phyloP scores from a whole-genome alignment of 2,113 vertebrate species.

The Syngnathus typhle region DNA sequence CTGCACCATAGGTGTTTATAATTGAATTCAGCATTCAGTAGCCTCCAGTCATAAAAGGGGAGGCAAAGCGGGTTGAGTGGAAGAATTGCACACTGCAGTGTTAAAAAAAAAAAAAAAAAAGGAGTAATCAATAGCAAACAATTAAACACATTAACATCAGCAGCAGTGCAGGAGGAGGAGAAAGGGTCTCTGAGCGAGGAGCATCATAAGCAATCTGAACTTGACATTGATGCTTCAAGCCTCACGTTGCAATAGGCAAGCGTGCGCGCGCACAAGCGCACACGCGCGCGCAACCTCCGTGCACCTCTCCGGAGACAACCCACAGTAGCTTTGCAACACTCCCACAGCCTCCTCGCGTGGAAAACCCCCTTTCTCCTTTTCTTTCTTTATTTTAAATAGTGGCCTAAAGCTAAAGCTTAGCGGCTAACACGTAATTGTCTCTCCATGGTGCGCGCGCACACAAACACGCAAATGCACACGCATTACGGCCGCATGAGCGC shows the following conservation, averaged over 20 bases:
- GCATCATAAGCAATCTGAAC: conserved; percentile 64
- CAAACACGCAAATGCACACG: conserved; percentile 17
- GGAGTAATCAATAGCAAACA: conserved; percentile 71
- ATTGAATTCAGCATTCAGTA: conserved; percentile 68
- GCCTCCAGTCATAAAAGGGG: conserved; percentile 63
- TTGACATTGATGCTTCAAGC: conserved; percentile 62
- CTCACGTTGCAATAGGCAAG: conserved; percentile 47
- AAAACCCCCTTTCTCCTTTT: conserved; percentile 46
- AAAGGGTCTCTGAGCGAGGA: conserved; percentile 39
- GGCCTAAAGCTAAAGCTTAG: conserved; percentile 61
- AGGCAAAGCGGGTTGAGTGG: conserved; percentile 17
- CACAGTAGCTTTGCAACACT: conserved; percentile 52
- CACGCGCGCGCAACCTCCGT: neutral
- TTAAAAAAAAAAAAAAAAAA: conserved; percentile 17
- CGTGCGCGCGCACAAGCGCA: neutral
- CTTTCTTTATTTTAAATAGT: conserved; percentile 64
- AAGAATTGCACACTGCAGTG: conserved; percentile 43
- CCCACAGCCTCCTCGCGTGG: conserved; percentile 55
- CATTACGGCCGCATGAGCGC: conserved; percentile 64
- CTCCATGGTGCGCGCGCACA: conserved; percentile 3
- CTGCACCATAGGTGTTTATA: conserved; percentile 66
- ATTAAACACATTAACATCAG: conserved; percentile 76
- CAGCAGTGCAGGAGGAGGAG: conserved; percentile 23
- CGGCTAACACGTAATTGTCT: conserved; percentile 45
- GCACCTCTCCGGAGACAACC: conserved; percentile 52